phyloP scores from a whole-genome alignment of 2,113 vertebrate genomes.

The Eptesicus fuscus region DNA sequence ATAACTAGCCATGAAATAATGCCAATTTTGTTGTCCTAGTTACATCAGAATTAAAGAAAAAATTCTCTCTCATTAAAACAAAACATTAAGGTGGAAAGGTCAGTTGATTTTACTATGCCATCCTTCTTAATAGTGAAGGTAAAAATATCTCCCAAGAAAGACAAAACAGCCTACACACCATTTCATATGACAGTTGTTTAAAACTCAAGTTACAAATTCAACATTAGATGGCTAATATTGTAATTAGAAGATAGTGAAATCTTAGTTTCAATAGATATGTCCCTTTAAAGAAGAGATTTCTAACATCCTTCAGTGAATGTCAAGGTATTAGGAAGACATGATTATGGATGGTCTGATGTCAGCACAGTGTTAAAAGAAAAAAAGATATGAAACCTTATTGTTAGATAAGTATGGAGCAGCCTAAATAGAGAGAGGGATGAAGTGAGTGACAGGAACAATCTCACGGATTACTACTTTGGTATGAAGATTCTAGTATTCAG shows the following conservation, averaged over 20 bases:
- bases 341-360: neutral
- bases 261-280: neutral
- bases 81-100: neutral
- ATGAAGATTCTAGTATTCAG: slow-evolving; percentile 56
- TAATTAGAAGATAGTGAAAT: neutral
- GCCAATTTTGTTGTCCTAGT: neutral
- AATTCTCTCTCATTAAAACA: neutral
- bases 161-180: neutral
- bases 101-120: neutral
- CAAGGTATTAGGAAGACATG: slow-evolving; percentile 11
- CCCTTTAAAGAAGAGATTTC: neutral
- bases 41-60: neutral
- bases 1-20: neutral
- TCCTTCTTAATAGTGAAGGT: neutral
- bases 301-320: slow-evolving; percentile 25
- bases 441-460: slow-evolving; percentile 78
- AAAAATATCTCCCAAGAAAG: neutral
- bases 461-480: slow-evolving; percentile 69
- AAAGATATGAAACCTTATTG: slow-evolving; percentile 39
- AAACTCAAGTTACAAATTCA: neutral
- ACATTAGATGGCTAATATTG: neutral
- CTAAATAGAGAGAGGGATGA: slow-evolving; percentile 63
- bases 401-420: neutral
- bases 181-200: neutral
- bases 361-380: slow-evolving; percentile 17